These are phyloP conservation scores for Panorpa germanica DNA, from an alignment of 2,888 invertebrate species.

Conservation along the genomic window DNA sequence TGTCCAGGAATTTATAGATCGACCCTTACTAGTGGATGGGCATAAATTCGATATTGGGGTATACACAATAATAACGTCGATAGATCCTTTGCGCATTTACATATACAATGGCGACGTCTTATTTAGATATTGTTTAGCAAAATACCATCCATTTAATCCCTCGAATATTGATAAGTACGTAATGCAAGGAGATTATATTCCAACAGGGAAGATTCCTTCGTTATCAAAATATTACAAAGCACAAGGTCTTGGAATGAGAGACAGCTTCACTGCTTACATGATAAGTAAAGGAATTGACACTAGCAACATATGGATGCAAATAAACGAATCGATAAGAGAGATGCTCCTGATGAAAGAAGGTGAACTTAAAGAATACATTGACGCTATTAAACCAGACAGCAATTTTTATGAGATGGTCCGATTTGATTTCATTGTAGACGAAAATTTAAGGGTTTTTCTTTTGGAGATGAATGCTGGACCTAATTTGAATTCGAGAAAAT, in stretches of 20 bases:
- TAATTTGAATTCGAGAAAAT: constrained; percentile 86
- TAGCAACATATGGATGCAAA: constrained; percentile 55
- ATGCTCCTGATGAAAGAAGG: constrained; percentile 52
- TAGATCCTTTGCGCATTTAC: constrained; percentile 78
- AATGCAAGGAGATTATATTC: constrained; percentile 83
- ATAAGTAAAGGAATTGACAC: constrained; percentile 49
- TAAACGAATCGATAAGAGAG: constrained; percentile 56
- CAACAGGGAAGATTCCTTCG: constrained; percentile 82
- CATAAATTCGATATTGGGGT: constrained; percentile 95
- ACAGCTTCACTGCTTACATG: constrained; percentile 64
- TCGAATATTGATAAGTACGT: constrained; percentile 73
- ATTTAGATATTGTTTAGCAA: constrained; percentile 73
- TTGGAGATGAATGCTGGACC: constrained; percentile 99
- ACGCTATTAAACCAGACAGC: no score
- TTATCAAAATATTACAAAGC: constrained; percentile 47
- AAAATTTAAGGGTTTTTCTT: constrained; percentile 63
- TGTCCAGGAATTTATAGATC: constrained; percentile 78
- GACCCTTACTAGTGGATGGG: constrained; percentile 78
- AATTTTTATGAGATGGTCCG: constrained; percentile 91
- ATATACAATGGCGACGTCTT: constrained; percentile 78
- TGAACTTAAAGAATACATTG: constrained; percentile 39
- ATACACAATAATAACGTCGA: constrained; percentile 78
- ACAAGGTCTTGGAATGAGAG: constrained; percentile 67
- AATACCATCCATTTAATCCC: constrained; percentile 82
- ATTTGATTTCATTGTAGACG: constrained; percentile 84